Evolutionary conservation across 1,140 invertebrate species (phyloP).

Genomic region (Heliconius hermathena): DNA sequence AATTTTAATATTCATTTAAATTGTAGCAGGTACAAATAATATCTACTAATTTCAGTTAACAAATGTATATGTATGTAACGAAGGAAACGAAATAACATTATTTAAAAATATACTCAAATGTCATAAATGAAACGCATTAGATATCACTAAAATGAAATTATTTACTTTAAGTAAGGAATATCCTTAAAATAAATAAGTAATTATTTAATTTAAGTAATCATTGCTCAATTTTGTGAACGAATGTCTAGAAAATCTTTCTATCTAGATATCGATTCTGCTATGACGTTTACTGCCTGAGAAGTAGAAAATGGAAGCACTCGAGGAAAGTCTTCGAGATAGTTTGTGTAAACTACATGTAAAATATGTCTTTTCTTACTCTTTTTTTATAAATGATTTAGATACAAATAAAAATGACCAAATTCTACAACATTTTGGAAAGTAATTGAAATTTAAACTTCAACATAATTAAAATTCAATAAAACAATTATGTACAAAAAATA

Average conservation of each 20-base stretch:
- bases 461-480: constrained; percentile 30
- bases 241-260: constrained; percentile 28
- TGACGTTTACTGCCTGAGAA: constrained; percentile 17
- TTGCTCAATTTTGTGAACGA: constrained; percentile 77
- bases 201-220: constrained; percentile 70
- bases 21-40: no score
- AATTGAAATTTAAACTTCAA: constrained; percentile 24
- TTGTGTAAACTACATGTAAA: background rate
- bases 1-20: no score
- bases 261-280: constrained; percentile 6
- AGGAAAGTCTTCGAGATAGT: background rate
- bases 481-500: constrained; percentile 59
- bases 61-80: no score
- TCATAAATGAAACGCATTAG: background rate
- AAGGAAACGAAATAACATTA: no score
- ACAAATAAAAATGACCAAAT: constrained; percentile 13
- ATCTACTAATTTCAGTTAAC: no score
- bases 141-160: background rate
- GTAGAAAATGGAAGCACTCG: background rate
- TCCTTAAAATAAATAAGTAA: constrained; percentile 73
- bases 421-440: constrained; percentile 10
- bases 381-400: constrained; percentile 4
- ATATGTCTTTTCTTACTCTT: background rate
- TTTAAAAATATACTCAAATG: background rate
- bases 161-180: constrained; percentile 31